Conservation (phyloP, 2,797 vertebrate genomes). For the Austrolebias charrua region DNA sequence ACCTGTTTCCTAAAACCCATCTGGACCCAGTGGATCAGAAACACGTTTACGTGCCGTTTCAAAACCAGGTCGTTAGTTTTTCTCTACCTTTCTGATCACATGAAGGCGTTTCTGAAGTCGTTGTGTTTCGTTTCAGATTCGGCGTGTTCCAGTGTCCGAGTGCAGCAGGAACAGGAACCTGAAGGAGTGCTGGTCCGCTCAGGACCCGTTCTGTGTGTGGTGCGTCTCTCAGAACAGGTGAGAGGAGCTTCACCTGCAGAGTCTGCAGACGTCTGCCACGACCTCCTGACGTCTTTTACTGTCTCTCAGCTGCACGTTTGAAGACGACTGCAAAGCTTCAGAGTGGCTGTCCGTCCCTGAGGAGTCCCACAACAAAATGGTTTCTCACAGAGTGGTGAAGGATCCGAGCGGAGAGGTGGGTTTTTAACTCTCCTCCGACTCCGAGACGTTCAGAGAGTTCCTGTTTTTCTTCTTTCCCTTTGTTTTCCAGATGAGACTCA, state of each 20-base stretch:
- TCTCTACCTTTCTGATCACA: neutral
- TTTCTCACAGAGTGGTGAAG: constrained; percentile 53
- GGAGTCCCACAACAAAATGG: constrained; percentile 38
- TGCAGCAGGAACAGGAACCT: constrained; percentile 52
- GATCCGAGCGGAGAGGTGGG: constrained; percentile 9
- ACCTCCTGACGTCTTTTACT: neutral
- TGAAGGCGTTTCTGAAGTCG: neutral
- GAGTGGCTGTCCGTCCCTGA: constrained; percentile 71
- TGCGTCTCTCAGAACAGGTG: constrained; percentile 57
- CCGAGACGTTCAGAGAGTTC: neutral
- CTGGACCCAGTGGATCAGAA: constrained; percentile 64
- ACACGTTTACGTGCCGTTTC: constrained; percentile 63
- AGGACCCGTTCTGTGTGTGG: constrained; percentile 77
- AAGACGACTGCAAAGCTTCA: constrained; percentile 56
- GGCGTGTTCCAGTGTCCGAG: constrained; percentile 48
- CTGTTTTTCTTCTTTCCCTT: neutral
- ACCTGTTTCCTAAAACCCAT: constrained; percentile 60
- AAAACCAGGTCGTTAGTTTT: constrained; percentile 60
- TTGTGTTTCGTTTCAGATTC: constrained; percentile 56
- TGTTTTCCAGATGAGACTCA: constrained; percentile 53
- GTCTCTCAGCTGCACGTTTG: constrained; percentile 62
- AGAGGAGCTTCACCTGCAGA: constrained; percentile 1
- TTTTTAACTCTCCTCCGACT: neutral
- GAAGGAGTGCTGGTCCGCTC: constrained; percentile 63
- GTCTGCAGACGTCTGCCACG: neutral